Evolutionary conservation across 2,888 invertebrate genomes (phyloP), one percentile per base, ranked within the genome.

Genomic region (Synanthedon andrenaeformis): DNA sequence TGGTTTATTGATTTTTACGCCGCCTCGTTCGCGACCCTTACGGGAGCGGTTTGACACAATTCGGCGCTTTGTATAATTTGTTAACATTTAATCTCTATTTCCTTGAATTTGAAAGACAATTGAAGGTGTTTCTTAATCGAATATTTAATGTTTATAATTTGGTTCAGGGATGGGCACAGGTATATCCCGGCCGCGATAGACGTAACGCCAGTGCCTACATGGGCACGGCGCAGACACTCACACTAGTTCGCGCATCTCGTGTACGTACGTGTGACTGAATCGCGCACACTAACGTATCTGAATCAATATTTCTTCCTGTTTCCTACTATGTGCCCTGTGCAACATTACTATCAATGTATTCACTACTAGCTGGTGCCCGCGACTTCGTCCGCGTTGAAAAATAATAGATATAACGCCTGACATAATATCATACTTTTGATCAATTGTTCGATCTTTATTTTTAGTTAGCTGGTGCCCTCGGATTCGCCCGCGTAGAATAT

Each of bases 291-390:
- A 67, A 69, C 74, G 70, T 75, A 67, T 83, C 79, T 69, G 74
- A 74, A 85, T 85, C 86, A 81, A 85, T 85, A 85, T 78, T 79
- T 76, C 72, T 71, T 69, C 69, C 72, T 72, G 66, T 76, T 72
- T 69, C 66, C 64, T 55, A 67, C 66, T 69, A 35, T 35, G 35
- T 35, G 10, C 35, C 8, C 70, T 69, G 67, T 79, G 74, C 72
- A 76, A 79, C 68, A 72, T 76, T 72, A 69, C 64, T 59, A 66
- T 75, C 68, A 76, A 75, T 75, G 69, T 65, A 71, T 68, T 59
- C 62, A 62, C 11, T 12, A 23, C 49, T 14, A 17, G 49, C 17
- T 45, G 3, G 6, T 14, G 11, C 3, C 35, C 10, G 35, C 35
- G 35, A 35, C 35, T 35, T 35, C 10, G 23, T 5, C 23, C 5